Base-by-base conservation (phyloP, 2,113 vertebrate genomes). In the Sinocyclocheilus maitianheensis region DNA sequence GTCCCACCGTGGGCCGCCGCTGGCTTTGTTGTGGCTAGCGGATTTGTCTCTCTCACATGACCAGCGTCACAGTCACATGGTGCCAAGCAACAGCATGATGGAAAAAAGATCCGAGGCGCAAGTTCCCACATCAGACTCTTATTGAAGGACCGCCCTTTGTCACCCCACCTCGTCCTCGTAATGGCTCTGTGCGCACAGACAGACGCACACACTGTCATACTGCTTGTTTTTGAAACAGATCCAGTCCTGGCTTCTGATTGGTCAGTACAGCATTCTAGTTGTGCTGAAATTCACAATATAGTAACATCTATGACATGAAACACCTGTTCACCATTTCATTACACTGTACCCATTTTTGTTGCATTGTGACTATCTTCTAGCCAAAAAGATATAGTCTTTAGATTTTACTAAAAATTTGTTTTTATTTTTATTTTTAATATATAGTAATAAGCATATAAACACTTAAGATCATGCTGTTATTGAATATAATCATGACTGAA, bases 1-100 rank as follows among this genome's bases (percentile, higher is more conserved):
- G 94, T 95, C 93, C 89, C 89, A 89, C 92, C 92, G 95, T 94
- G 76, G 60, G 65, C 82, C 22, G 67, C 77, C 77, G 93, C 92
- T 95, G 94, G 94, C 95, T 95, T 96, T 96, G 94, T 96, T 95
- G 90, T 93, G 92, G 85, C 93, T 91, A 76, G 30, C 93, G 94
- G 94, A 95, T 96, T 96, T 96, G 94, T 95, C 93, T 94, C 40
- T 93, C 93, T 95, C 94, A 95, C 94, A 95, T 95, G 95, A 95
- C 93, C 13, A 78, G 91, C 95, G 92, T 94, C 91, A 92, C 89
- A 92, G 92, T 96, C 96, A 94, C 94, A 95, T 95, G 95, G 90
- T 87, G 77, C 87, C 67, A 34, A 60, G 60, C 46, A 74, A 84
- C 72, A 46, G 79, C 81, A 77, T 51, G 22, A 51, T 51, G 14